A percentile compares a stretch with the other conserved stretches of the same genome.
Conservation (phyloP, 2,797 vertebrate species). For the Margarornis squamiger region DNA sequence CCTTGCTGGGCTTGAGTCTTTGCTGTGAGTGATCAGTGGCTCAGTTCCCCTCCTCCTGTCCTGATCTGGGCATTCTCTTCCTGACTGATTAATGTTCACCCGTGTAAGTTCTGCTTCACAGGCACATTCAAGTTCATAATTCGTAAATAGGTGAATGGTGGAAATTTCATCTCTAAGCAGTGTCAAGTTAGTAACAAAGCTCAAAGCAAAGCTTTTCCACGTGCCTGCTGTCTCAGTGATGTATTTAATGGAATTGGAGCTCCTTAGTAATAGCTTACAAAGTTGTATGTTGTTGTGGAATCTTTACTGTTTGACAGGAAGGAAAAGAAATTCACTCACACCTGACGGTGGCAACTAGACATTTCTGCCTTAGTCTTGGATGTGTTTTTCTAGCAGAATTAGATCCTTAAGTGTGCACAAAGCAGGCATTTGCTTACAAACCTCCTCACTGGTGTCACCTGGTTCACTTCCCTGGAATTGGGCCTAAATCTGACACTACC, state of each 20-base stretch:
- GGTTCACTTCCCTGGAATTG: not conserved
- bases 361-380: not conserved
- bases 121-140: accelerated
- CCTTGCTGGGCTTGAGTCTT: too few species aligned
- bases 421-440: accelerated
- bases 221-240: not conserved
- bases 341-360: not conserved
- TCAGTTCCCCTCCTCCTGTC: not conserved
- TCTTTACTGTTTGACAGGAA: not conserved
- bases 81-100: not conserved
- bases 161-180: not conserved
- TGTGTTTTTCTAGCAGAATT: not conserved
- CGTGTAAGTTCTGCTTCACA: accelerated
- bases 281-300: not conserved
- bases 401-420: not conserved
- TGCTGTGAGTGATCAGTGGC: accelerated
- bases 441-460: accelerated
- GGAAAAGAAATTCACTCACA: not conserved
- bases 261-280: not conserved
- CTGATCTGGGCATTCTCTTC: not conserved
- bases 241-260: not conserved
- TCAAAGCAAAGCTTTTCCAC: accelerated
- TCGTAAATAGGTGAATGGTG: not conserved
- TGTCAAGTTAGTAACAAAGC: not conserved
- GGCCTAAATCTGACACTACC: not conserved